Evolutionary conservation across 2,113 vertebrate genomes (phyloP).

Genomic region (Mola mola): DNA sequence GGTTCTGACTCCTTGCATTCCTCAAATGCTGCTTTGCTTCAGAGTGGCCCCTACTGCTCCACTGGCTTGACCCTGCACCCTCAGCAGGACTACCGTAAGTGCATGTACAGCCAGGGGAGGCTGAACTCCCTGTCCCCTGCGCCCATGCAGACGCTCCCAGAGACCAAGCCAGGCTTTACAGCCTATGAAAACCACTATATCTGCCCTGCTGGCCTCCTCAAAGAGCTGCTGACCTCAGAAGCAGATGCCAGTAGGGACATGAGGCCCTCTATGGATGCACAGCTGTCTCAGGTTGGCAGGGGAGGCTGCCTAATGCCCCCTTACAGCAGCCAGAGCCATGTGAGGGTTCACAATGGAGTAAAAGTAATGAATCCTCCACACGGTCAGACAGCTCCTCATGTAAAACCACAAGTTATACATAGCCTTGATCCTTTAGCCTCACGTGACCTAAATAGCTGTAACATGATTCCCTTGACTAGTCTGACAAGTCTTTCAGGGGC

Average conservation of each 20-base stretch:
- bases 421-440: conserved; percentile 76
- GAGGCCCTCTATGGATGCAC: conserved; percentile 83
- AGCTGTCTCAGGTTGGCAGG: conserved; percentile 80
- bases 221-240: conserved; percentile 92
- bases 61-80: conserved; percentile 81
- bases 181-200: conserved; percentile 85
- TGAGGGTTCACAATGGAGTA: conserved; percentile 75
- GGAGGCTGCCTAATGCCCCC: conserved; percentile 62
- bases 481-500: conserved; percentile 81
- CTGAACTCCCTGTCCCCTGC: conserved; percentile 86
- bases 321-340: conserved; percentile 69
- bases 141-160: conserved; percentile 87
- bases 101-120: conserved; percentile 85
- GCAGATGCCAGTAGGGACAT: conserved; percentile 85
- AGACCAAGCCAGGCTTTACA: conserved; percentile 86
- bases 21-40: conserved; percentile 87
- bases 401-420: conserved; percentile 83
- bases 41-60: conserved; percentile 85
- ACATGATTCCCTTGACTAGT: conserved; percentile 83
- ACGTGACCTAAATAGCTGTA: conserved; percentile 85
- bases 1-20: conserved; percentile 85
- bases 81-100: conserved; percentile 89
- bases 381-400: conserved; percentile 49
- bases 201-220: conserved; percentile 89
- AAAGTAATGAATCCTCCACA: conserved; percentile 85